A percentile compares a stretch with the other conserved stretches of the same genome.
phyloP scores from a whole-genome alignment of 2,113 vertebrate species.

The Camelus bactrianus region DNA sequence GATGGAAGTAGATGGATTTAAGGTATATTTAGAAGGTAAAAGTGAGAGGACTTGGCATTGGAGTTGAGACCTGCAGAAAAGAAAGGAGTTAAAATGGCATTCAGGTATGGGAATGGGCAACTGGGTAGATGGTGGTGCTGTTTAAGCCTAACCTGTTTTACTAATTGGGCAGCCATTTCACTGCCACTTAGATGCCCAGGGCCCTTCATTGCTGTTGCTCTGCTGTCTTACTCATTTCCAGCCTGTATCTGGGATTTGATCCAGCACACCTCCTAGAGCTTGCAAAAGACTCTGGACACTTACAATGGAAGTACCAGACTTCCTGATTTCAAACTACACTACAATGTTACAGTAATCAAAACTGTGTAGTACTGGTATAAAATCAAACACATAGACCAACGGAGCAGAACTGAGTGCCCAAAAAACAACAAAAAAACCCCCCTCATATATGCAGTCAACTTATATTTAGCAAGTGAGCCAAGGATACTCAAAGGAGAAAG shows the following conservation, averaged over 20 bases:
- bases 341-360: too few species aligned
- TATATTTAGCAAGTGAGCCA: too few species aligned
- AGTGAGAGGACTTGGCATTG: background rate
- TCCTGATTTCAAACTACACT: too few species aligned
- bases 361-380: too few species aligned
- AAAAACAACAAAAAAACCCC: too few species aligned
- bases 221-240: background rate
- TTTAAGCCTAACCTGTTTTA: background rate
- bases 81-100: background rate
- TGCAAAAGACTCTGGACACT: too few species aligned
- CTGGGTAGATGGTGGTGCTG: background rate
- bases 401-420: too few species aligned
- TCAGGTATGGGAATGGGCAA: background rate
- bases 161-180: background rate
- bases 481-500: too few species aligned
- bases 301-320: too few species aligned
- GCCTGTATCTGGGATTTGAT: background rate
- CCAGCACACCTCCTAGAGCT: too few species aligned
- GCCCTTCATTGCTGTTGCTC: background rate
- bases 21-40: background rate
- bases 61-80: background rate
- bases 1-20: background rate
- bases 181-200: background rate
- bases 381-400: too few species aligned
- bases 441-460: too few species aligned